phyloP scores from a whole-genome alignment of 2,888 invertebrate genomes.

The Troides oblongomaculatus region DNA sequence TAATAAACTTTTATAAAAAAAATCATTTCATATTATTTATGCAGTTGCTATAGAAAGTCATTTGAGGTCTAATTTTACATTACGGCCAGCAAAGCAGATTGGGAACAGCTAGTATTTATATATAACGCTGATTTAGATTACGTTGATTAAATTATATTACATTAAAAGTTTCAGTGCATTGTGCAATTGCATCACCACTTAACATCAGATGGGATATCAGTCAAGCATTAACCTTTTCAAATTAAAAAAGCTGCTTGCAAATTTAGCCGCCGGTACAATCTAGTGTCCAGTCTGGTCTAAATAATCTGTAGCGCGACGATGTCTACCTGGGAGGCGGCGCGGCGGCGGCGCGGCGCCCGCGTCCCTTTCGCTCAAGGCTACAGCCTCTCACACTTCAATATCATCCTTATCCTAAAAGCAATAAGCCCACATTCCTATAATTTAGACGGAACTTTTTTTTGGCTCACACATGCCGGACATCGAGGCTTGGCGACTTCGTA shows the following conservation, averaged over 20 bases:
- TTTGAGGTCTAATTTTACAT: too few relatives aligned
- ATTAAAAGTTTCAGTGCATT: too few relatives aligned
- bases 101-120: too few relatives aligned
- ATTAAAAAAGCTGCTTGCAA: slow-evolving; percentile 16
- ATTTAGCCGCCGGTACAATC: slow-evolving; percentile 19
- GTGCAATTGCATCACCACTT: too few relatives aligned
- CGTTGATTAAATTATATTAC: too few relatives aligned
- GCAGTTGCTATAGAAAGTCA: too few relatives aligned
- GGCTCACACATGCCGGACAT: slow-evolving; percentile 49
- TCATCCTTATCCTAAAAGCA: slow-evolving; percentile 38
- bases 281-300: slow-evolving; percentile 34
- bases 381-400: slow-evolving; percentile 40
- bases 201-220: too few relatives aligned
- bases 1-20: too few relatives aligned
- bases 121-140: too few relatives aligned
- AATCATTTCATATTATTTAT: too few relatives aligned
- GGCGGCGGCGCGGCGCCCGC: slow-evolving; percentile 51
- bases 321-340: slow-evolving; percentile 65
- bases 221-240: too few relatives aligned
- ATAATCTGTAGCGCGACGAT: slow-evolving; percentile 51
- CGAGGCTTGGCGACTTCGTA: slow-evolving; percentile 44
- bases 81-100: too few relatives aligned
- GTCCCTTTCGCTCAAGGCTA: slow-evolving; percentile 75
- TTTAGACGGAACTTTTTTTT: slow-evolving; percentile 37
- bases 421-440: slow-evolving; percentile 34